phyloP scores from a whole-genome alignment of 2,797 vertebrate species.

The Allobates femoralis region DNA sequence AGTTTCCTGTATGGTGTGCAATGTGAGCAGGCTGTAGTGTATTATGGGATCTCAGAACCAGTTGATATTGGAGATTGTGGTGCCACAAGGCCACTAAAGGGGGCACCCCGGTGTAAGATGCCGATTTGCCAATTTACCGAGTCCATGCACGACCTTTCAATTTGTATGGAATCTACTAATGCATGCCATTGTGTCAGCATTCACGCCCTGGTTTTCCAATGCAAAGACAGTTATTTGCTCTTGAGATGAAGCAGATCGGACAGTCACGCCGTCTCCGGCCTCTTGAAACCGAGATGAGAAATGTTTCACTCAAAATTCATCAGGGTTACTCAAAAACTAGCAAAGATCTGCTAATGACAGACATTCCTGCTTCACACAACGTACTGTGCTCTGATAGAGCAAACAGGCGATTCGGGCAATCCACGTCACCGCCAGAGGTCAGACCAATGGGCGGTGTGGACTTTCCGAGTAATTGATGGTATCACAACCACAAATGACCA shows the following conservation, averaged over 20 bases:
- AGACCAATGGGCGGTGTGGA: neutral
- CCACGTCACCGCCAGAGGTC: neutral
- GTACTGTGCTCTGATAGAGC: neutral
- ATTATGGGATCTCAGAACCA: too few species aligned
- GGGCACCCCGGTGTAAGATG: too few species aligned
- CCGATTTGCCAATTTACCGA: too few species aligned
- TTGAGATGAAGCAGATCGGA: neutral
- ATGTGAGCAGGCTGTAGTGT: too few species aligned
- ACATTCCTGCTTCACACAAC: slow-evolving; percentile 16
- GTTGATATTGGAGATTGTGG: too few species aligned
- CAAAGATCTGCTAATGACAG: slow-evolving; percentile 71
- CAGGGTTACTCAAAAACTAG: slow-evolving; percentile 69
- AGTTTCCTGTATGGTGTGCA: too few species aligned
- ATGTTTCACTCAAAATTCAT: slow-evolving; percentile 70
- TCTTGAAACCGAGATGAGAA: slow-evolving; percentile 62
- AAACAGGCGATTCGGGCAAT: neutral
- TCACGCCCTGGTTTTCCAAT: neutral
- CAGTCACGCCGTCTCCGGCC: neutral
- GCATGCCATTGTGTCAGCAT: neutral
- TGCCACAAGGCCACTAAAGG: too few species aligned
- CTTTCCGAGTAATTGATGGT: neutral
- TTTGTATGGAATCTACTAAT: too few species aligned
- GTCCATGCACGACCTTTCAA: too few species aligned
- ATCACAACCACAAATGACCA: neutral
- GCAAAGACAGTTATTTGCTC: neutral